Evolutionary conservation across 2,888 invertebrate species (phyloP), one percentile per base, ranked within the genome.

Genomic region (Amorpha juglandis): DNA sequence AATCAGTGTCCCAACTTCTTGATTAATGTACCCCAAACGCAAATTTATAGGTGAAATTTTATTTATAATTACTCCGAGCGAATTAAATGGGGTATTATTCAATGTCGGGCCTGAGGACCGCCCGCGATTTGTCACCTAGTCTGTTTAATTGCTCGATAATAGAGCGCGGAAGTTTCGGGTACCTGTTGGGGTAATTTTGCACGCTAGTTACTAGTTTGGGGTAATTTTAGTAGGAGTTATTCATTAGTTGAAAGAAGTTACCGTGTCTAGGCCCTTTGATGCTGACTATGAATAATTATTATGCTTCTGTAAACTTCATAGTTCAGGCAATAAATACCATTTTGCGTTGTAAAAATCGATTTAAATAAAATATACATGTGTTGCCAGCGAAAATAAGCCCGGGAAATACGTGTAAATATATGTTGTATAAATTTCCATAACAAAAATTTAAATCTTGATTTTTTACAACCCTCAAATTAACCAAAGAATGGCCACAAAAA

Each of bases 1-100:
- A 94, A 94, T 94, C 94, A 94, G 93, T 92, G 94, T 94, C 94
- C 88, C 89, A 94, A 94, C 91, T 94, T 94, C 92, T 93, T 94
- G 94, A 94, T 94, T 93, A 93, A 94, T 93, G 92, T 86, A 81
- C 88, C 86, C 82, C 88, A 83, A 83, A 83, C 70, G 74, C 71
- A 85, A 92, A 92, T 92, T 93, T 93, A 93, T 92, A 86, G 93
- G 86, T 83, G 84, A 92, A 93, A 92, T 92, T 93, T 93, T 93
- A 92, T 92, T 92, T 92, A 92, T 93, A 93, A 93, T 93, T 92
- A 92, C 90, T 83, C 87, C 79, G 83, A 84, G 89, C 86, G 91
- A 92, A 92, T 92, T 92, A 92, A 93, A 91, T 83, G 81, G 82
- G 85, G 87, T 86, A 92, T 92, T 92, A 92, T 88, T 93, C 92